Base-by-base conservation (phyloP, 2,797 vertebrate genomes). In the Bryconaethiops microstoma region DNA sequence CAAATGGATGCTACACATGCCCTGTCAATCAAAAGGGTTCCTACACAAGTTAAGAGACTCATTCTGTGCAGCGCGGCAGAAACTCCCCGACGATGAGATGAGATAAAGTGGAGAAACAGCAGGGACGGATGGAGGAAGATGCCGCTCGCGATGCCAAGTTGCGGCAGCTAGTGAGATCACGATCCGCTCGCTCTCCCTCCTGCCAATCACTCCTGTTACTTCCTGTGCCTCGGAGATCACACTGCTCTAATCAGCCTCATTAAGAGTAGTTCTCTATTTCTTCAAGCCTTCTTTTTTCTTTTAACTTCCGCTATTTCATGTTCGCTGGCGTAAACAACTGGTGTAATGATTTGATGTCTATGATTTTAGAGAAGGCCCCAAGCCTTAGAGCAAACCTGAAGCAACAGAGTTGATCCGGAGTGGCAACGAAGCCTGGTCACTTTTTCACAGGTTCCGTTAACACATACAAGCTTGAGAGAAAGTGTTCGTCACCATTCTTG, bases 191-290 rank as follows among this genome's bases (percentile, higher is more conserved):
- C 77, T 40, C 74, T 64, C 77, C 63, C 25, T 48, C 63, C 68
- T 77, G 80, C 80, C 75, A 82, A 64, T 73, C 48, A 81, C 39
- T 54, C 68, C 48, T 80, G 77, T 52, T 50, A 73, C 60, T 77
- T 77, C 35, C 74, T 65, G 57, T 68, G 74, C 64, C 74, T 54
- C 35, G n/a, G 60, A 55, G 71, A 83, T 76, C 40, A 80, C 52
- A 60, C 35, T 54, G 55, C 76, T 69, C 25, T 64, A 74, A 74
- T 79, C 71, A 77, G 74, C 48, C 45, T 75, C 45, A 74, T 78
- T 78, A 82, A 74, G 71, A 74, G 40, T n/a, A 69, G 42, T 57
- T 48, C 63, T 76, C 64, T 39, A 74, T 45, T 23, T 60, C 12
- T 42, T 25, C 29, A 12, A 3, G 7, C 29, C 40, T 29, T 14